Evolutionary conservation across 2,113 vertebrate genomes (phyloP).

Genomic region (Sylvia atricapilla): DNA sequence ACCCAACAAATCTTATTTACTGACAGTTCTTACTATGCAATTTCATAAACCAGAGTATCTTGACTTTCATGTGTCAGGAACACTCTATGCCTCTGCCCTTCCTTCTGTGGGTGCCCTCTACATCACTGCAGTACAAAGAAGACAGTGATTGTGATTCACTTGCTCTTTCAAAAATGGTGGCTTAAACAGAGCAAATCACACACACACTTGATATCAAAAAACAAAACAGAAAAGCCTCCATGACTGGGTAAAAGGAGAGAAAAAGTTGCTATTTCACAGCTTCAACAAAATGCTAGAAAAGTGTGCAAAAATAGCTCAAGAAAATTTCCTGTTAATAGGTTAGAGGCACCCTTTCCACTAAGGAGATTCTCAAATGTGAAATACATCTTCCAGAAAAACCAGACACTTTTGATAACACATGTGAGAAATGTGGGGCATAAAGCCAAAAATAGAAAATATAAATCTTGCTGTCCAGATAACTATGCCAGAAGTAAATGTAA

Average conservation of each 20-base stretch:
- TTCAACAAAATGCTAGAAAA: slow-evolving; percentile 4
- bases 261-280: not conserved
- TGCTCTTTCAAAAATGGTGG: not conserved
- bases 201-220: not conserved
- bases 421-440: slow-evolving; percentile 8
- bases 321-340: not conserved
- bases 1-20: not conserved
- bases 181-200: not conserved
- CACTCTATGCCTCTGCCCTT: not conserved
- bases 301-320: not conserved
- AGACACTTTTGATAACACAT: not conserved
- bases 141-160: not conserved
- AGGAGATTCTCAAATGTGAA: not conserved
- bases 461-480: not conserved
- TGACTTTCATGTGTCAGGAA: not conserved
- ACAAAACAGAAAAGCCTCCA: not conserved
- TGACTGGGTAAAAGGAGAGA: not conserved
- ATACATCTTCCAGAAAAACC: slow-evolving; percentile 17
- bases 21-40: not conserved
- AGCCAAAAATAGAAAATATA: not conserved
- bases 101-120: not conserved
- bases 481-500: slow-evolving; percentile 14
- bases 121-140: not conserved
- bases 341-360: not conserved
- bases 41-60: not conserved